Percentiles rank a stretch among this genome's conserved stretches.
Evolutionary conservation across 2,888 invertebrate species (phyloP).

Genomic region (Polyploca ridens): DNA sequence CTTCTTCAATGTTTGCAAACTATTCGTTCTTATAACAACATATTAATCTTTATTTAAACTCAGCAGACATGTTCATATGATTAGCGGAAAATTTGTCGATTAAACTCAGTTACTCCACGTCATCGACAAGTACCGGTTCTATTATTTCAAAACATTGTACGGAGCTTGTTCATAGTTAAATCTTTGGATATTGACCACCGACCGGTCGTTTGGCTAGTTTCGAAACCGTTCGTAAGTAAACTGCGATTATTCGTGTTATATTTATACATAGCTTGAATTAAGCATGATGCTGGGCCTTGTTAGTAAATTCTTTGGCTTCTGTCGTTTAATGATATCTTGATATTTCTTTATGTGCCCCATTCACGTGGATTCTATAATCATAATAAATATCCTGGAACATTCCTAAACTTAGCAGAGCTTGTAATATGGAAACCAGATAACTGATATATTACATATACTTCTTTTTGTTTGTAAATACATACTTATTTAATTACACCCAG

Average conservation of each 20-base stretch:
- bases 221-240: neutral
- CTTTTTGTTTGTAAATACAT: no score
- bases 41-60: no score
- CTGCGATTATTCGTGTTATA: neutral
- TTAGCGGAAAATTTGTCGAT: conserved; percentile 3
- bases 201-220: neutral
- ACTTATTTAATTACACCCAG: no score
- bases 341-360: neutral
- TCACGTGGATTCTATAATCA: neutral
- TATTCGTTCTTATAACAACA: no score
- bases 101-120: conserved; percentile 1
- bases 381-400: neutral
- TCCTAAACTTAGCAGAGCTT: no score
- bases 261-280: neutral
- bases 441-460: no score
- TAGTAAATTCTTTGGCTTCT: neutral
- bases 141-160: conserved; percentile 1
- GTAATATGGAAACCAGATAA: no score
- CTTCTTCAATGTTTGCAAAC: no score
- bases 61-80: neutral
- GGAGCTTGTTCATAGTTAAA: neutral
- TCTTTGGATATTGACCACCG: neutral
- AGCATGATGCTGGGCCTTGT: neutral
- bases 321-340: neutral
- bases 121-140: neutral